phyloP scores from a whole-genome alignment of 2,113 vertebrate species.

The Colossoma macropomum region DNA sequence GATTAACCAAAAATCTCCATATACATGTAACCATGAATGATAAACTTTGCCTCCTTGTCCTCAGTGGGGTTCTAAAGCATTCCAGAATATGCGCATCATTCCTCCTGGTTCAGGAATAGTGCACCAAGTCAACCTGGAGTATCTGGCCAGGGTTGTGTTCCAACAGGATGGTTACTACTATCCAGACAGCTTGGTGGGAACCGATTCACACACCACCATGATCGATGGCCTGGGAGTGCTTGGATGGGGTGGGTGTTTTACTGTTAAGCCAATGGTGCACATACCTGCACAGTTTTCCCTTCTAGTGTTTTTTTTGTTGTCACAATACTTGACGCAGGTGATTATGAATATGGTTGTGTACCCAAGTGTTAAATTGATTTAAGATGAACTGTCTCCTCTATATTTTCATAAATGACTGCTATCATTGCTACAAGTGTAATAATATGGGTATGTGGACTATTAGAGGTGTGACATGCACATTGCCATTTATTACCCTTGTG shows the following conservation, averaged over 20 bases:
- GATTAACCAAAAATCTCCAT: neutral
- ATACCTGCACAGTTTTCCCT: too few species aligned
- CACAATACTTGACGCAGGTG: neutral
- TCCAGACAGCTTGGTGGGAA: constrained; percentile 96
- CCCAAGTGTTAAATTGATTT: too few species aligned
- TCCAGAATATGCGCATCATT: constrained; percentile 95
- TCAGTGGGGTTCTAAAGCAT: constrained; percentile 96
- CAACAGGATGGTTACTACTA: constrained; percentile 88
- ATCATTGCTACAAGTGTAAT: too few species aligned
- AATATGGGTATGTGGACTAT: too few species aligned
- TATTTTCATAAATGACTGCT: too few species aligned
- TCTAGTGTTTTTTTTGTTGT: too few species aligned
- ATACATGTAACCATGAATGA: neutral
- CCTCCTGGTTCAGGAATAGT: constrained; percentile 97
- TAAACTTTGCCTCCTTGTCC: constrained; percentile 47
- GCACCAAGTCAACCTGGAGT: constrained; percentile 97
- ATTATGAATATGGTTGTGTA: too few species aligned
- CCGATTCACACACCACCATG: constrained; percentile 98
- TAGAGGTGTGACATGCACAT: too few species aligned
- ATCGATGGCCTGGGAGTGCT: constrained; percentile 95
- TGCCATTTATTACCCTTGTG: too few species aligned
- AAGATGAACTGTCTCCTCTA: too few species aligned
- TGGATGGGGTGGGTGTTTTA: constrained; percentile 89
- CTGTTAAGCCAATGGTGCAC: neutral
- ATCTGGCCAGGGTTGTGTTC: constrained; percentile 93